These are phyloP conservation scores for Helobdella robusta DNA, from an alignment of 2,888 invertebrate genomes.

Conservation along the genomic window DNA sequence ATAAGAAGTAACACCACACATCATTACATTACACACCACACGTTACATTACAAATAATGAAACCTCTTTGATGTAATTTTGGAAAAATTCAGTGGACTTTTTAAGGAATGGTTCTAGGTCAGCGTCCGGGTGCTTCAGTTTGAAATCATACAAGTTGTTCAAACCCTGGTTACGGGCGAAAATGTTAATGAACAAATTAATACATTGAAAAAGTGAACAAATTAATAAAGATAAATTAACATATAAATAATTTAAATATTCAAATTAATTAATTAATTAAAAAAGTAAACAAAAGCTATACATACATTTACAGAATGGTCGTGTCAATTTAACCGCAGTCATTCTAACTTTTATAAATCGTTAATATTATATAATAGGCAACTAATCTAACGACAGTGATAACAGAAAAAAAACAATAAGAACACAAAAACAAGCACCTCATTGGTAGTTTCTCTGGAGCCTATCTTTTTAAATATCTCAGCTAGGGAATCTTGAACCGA, in stretches of 20 bases:
- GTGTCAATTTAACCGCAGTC: too few species aligned
- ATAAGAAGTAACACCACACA: too few species aligned
- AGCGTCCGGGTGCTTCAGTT: conserved; percentile 69
- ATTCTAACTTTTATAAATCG: too few species aligned
- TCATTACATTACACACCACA: too few species aligned
- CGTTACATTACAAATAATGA: too few species aligned
- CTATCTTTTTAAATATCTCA: conserved; percentile 80
- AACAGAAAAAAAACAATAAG: not conserved
- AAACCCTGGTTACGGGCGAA: conserved; percentile 61
- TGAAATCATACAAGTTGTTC: conserved; percentile 68
- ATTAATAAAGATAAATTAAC: not conserved
- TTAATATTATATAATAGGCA: too few species aligned
- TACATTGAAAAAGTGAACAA: not conserved
- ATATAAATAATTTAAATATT: too few species aligned
- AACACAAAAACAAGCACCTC: conserved; percentile 43
- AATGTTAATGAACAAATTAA: too few species aligned
- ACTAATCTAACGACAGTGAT: too few species aligned
- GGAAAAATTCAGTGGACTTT: conserved; percentile 73
- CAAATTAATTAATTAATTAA: too few species aligned
- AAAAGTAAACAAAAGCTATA: too few species aligned
- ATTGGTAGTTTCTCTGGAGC: conserved; percentile 71
- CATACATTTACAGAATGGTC: too few species aligned
- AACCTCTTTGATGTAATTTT: conserved; percentile 72
- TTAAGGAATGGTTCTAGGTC: conserved; percentile 74
- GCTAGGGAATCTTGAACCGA: conserved; percentile 75